Evolutionary conservation across 2,797 vertebrate species (phyloP).

Genomic region (Streptopelia turtur): DNA sequence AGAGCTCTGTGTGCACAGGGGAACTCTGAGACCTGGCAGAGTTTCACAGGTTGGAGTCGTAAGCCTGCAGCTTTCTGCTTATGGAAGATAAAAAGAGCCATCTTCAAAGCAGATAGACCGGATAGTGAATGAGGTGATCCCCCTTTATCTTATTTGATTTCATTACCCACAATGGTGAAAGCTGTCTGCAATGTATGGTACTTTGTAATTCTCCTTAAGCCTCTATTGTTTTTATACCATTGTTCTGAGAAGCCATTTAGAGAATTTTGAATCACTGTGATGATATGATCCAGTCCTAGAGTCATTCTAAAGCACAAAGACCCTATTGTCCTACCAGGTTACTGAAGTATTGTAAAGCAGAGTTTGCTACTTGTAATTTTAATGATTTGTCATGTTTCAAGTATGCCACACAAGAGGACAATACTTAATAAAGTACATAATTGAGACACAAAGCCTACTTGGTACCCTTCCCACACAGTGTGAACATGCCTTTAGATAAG

Average conservation of each 20-base stretch:
- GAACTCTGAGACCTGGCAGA: neutral
- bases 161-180: constrained; percentile 29
- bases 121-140: neutral
- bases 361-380: neutral
- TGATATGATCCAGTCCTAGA: constrained; percentile 28
- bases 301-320: constrained; percentile 37
- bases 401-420: neutral
- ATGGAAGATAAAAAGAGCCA: neutral
- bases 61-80: neutral
- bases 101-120: constrained; percentile 11
- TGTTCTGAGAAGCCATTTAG: constrained; percentile 48
- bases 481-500: neutral
- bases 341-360: neutral
- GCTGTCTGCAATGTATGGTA: neutral
- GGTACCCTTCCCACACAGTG: neutral
- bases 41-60: neutral
- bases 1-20: neutral
- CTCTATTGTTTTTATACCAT: constrained; percentile 21
- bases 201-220: constrained; percentile 58
- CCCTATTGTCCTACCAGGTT: constrained; percentile 12
- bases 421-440: neutral
- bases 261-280: constrained; percentile 29
- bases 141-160: constrained; percentile 54
- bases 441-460: neutral
- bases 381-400: neutral